A percentile compares a stretch with the other conserved stretches of the same genome.
Conservation (phyloP, 2,888 invertebrate genomes). For the Philaethria dido region DNA sequence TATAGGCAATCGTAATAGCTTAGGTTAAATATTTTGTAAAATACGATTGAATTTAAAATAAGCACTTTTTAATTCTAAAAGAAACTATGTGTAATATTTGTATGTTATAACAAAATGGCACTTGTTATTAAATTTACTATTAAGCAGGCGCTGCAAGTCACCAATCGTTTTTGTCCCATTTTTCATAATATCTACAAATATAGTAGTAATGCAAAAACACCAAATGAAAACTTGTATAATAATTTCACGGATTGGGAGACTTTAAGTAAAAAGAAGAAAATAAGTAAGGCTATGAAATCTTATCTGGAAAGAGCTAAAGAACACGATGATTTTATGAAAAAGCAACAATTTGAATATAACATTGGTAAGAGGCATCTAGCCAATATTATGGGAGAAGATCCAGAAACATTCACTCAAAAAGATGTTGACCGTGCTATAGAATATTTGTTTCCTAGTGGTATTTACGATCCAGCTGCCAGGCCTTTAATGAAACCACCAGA, state of each 20-base stretch:
- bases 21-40: neutral
- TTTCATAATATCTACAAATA: slow-evolving; percentile 55
- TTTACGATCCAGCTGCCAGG: slow-evolving; percentile 92
- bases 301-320: slow-evolving; percentile 92
- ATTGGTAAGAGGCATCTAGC: slow-evolving; percentile 98
- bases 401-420: slow-evolving; percentile 93
- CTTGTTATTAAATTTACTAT: slow-evolving; percentile 48
- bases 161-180: slow-evolving; percentile 48
- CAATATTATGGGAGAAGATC: slow-evolving; percentile 99
- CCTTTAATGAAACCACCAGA: slow-evolving; percentile 96
- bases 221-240: slow-evolving; percentile 53
- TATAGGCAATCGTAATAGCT: neutral
- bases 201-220: slow-evolving; percentile 52
- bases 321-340: slow-evolving; percentile 93
- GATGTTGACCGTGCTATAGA: slow-evolving; percentile 94
- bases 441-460: slow-evolving; percentile 98
- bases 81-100: slow-evolving; percentile 11
- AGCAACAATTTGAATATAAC: slow-evolving; percentile 91
- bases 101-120: slow-evolving; percentile 55
- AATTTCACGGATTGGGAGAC: slow-evolving; percentile 74
- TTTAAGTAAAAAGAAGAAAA: slow-evolving; percentile 81
- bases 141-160: slow-evolving; percentile 56
- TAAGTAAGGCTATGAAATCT: slow-evolving; percentile 95
- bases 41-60: neutral
- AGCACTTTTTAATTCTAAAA: neutral